Evolutionary conservation across 1,140 invertebrate species (phyloP), one percentile per base, ranked within the genome.

Genomic region (Oncopeltus fasciatus): DNA sequence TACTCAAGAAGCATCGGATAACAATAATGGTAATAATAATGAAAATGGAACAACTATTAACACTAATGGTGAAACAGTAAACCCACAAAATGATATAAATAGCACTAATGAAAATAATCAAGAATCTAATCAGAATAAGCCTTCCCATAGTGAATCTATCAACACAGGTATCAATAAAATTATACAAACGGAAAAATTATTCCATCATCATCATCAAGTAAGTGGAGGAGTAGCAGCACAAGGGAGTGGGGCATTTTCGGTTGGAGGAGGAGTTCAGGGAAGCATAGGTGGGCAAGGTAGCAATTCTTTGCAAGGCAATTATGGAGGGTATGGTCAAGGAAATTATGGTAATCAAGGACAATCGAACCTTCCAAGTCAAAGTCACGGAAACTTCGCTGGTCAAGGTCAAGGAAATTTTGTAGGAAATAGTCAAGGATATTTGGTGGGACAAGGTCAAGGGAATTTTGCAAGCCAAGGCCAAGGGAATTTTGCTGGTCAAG

Each of bases 261-360:
- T 29, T 38, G 57, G 57, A 2, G 49, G 51, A 12, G 62, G 57
- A 56, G 57, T 59, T 18, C 57, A 60, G n/a, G 57, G 57, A 16
- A 47, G 29, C 9, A 20, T 26, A 20, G 24, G 47, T 43, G 58
- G 47, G 16, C 60, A 61, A 61, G 38, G 28, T 11, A 51, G 2
- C 38, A 24, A 24, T 53, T 51, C 9, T 33, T 26, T 18, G 21
- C 59, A 60, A 44, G 38, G 38, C 9, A 49, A 29, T 29, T 61
- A 49, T 53, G 29, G 31, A 38, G 47, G 24, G 26, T 26, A 27
- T 24, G 62, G 57, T 1, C 56, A 49, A 53, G 49, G 49, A 21
- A 53, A 14, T 24, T 53, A 53, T 33, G n/a, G 31, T 11, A 33
- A 21, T 11, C 29, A 29, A 8, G 51, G 18, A 8, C 61, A 62